Base-by-base conservation (phyloP, 2,888 invertebrate genomes). In the Cephus pygmeus region DNA sequence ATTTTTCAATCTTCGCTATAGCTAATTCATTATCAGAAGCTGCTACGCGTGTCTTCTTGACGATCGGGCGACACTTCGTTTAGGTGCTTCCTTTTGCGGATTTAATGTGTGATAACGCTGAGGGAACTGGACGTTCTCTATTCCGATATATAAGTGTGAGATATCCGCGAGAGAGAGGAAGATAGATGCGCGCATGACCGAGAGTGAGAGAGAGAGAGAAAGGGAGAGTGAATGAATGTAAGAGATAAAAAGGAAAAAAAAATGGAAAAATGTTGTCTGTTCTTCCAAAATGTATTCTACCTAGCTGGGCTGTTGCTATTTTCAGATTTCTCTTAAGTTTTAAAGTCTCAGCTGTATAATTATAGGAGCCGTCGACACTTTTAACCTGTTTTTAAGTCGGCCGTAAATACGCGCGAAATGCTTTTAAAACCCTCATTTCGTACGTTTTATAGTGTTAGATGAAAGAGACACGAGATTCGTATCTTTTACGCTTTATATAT, bases 371-470 rank as follows among this genome's bases (percentile, higher is more conserved):
- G 71, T 6, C 56, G 56, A 56, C 23, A 56, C 15, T 56, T 56
- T 56, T 56, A 56, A 56, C 56, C 23, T 56, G 23, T 56, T 56
- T 56, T 56, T 56, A 56, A 23, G 56, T 56, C 56, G 23, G 56
- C 56, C 56, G 56, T 56, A 23, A 56, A 23, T 11, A 34, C 71
- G 12, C n/a, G 71, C 71, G 71, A 31, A 71, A 71, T 77, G 81
- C 86, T 80, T 85, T 86, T 85, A 84, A 83, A 83, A 84, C 1
- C 12, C 84, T 85, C 83, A 82, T 85, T 83, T 82, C 81, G 79
- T 82, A 79, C 78, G 83, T 83, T 81, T 82, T 81, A 83, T 81
- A 81, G 76, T 15, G 31, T 71, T 31, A 71, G 71, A 71, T 33
- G 31, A 31, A 23, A 23, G 78, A 71, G 78, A 76, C 79, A 77